Evolutionary conservation across 2,888 invertebrate genomes (phyloP), one percentile per base, ranked within the genome.

Genomic region (Dicyrtomina minuta): DNA sequence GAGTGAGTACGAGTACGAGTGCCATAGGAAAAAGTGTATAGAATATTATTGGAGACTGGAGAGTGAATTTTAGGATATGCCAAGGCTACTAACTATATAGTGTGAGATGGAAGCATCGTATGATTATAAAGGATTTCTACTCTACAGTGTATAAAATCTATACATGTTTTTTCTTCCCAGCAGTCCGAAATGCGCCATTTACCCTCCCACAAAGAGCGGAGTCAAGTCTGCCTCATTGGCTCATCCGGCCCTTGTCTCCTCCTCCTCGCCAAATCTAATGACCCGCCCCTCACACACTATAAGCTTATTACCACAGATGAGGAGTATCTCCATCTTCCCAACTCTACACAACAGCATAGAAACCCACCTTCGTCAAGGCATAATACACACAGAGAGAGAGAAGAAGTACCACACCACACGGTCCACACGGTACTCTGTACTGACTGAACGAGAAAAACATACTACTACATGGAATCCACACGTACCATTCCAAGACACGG

Each of bases 181-280:
- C n/a, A n/a, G n/a, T n/a, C 51, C 49, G 51, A 59, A 67, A 49
- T 67, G 67, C 67, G 66, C 66, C 66, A 66, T 66, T 66, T 44
- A 55, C 66, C 64, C 66, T 66, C 66, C 67, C 59, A 67, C 59
- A 67, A 59, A 20, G 27, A 39, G 49, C 27, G 39, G 27, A 15
- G 33, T n/a, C 13, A 27, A 49, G 33, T 13, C 22, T 12, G n/a
- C 10, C 20, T n/a, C 33, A 66, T 66, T 66, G 66, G 66, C 55
- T 41, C 20, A 12, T 17, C 20, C 22, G 10, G 39, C n/a, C 22
- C n/a, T 43, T n/a, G 26, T 49, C 67, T 67, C 67, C 67, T 67
- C 67, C 59, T 33, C 15, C 58, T 8, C 13, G 26, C 26, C 46
- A 24, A 46, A 46, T 41, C 12, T n/a, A 41, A 43, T 56, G 66